Evolutionary conservation across 2,113 vertebrate species (phyloP).

Genomic region (Psilopsiagon aurifrons): DNA sequence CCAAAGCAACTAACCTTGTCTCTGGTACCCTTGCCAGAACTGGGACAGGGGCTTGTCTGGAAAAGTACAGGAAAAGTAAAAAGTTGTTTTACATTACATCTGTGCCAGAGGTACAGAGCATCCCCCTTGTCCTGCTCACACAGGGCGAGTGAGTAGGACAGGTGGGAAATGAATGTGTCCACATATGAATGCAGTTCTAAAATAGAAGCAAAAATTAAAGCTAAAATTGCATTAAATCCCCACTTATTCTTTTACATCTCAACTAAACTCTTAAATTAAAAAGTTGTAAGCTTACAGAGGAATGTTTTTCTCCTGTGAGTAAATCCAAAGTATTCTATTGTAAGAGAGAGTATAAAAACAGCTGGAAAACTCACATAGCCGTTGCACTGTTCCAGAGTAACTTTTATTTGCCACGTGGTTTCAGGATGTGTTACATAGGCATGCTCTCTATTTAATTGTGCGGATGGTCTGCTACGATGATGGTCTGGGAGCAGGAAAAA

Average conservation of each 20-base stretch:
- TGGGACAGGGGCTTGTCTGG: not conserved
- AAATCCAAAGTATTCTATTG: not conserved
- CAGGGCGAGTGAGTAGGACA: not conserved
- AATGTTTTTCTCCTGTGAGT: not conserved
- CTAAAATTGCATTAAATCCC: not conserved
- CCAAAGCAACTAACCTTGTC: not conserved
- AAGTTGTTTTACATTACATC: not conserved
- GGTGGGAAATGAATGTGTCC: fast-evolving
- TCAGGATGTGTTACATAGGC: slow-evolving; percentile 92
- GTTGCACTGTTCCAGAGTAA: not conserved
- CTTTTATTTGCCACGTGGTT: not conserved
- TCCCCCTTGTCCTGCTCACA: not conserved
- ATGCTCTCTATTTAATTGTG: slow-evolving; percentile 92
- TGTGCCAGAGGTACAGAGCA: not conserved
- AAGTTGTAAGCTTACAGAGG: not conserved
- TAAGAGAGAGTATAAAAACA: not conserved
- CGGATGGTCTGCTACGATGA: slow-evolving; percentile 97
- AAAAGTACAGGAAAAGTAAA: not conserved
- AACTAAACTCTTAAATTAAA: not conserved
- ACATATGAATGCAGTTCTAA: not conserved
- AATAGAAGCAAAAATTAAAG: not conserved
- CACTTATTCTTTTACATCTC: not conserved
- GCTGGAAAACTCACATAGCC: not conserved
- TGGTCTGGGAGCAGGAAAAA: slow-evolving; percentile 91
- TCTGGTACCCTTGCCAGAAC: fast-evolving